phyloP scores from a whole-genome alignment of 2,113 vertebrate genomes.

The Helogale parvula region DNA sequence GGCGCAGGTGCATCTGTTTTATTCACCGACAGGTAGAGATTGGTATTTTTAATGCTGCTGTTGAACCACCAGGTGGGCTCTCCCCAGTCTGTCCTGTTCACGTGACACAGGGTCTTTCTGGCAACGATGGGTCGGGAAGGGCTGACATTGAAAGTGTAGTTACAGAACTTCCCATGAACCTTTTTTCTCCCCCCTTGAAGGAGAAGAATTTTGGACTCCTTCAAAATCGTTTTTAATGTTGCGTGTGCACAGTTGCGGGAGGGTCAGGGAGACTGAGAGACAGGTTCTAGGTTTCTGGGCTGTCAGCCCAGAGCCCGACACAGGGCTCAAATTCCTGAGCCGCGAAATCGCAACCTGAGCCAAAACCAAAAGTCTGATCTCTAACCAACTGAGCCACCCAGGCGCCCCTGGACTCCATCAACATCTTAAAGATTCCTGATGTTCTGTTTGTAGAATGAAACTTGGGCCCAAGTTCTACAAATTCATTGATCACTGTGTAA shows the following conservation, averaged over 20 bases:
- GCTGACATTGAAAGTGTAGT: neutral
- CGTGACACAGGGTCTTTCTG: neutral
- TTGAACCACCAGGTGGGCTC: fast-evolving
- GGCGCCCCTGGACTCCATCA: too few relatives aligned
- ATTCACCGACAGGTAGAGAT: neutral
- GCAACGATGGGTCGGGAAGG: neutral
- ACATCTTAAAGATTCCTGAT: neutral
- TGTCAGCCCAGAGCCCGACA: too few relatives aligned
- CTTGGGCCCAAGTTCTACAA: neutral
- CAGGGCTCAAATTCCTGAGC: too few relatives aligned
- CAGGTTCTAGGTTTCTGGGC: too few relatives aligned
- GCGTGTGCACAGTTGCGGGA: too few relatives aligned
- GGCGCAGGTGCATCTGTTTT: neutral
- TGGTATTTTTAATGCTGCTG: neutral
- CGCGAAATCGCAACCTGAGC: too few relatives aligned
- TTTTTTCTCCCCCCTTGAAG: neutral
- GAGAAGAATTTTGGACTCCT: neutral
- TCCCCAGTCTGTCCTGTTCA: too few relatives aligned
- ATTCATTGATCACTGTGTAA: neutral
- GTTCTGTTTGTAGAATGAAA: neutral
- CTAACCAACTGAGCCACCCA: too few relatives aligned
- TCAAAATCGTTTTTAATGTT: neutral
- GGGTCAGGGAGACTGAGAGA: too few relatives aligned
- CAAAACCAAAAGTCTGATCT: too few relatives aligned
- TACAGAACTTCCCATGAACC: too few relatives aligned